Conservation (phyloP, 1,140 invertebrate species). For the Pygmarrhopalites habei region DNA sequence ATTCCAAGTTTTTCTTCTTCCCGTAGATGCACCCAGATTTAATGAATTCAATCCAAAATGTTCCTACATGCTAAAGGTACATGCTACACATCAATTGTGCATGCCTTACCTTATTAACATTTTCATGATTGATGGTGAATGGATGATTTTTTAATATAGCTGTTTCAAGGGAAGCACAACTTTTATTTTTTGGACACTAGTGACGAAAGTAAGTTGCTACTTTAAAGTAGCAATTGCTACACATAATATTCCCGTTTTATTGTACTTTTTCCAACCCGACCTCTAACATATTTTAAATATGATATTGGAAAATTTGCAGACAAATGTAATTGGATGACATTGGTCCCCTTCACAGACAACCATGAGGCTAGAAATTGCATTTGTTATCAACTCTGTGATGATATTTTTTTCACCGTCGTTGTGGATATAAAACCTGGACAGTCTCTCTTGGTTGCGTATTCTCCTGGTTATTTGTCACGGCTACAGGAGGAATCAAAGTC, state of each 20-base stretch:
- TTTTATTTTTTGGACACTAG: constrained; percentile 47
- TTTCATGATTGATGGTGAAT: too few species aligned
- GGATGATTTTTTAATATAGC: constrained; percentile 1
- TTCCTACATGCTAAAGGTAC: constrained; percentile 45
- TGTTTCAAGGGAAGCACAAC: constrained; percentile 16
- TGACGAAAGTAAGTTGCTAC: too few species aligned
- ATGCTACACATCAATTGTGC: too few species aligned
- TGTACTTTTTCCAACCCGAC: too few species aligned
- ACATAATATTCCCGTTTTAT: too few species aligned
- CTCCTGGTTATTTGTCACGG: constrained; percentile 41
- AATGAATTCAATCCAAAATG: constrained; percentile 42
- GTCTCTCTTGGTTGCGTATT: constrained; percentile 56
- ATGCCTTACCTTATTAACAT: too few species aligned
- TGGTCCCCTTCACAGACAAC: constrained; percentile 49
- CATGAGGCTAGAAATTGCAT: constrained; percentile 54
- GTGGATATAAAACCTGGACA: constrained; percentile 51
- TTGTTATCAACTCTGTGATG: constrained; percentile 53
- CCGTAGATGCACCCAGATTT: constrained; percentile 45
- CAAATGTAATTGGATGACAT: constrained; percentile 59
- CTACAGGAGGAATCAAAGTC: too few species aligned
- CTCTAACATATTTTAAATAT: too few species aligned
- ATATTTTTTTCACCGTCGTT: constrained; percentile 55
- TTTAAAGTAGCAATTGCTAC: too few species aligned
- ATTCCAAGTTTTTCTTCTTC: too few species aligned
- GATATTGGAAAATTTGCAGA: too few species aligned